These are phyloP conservation scores for Drosophila paramelanica DNA, from an alignment of 2,888 invertebrate species.

Conservation along the genomic window DNA sequence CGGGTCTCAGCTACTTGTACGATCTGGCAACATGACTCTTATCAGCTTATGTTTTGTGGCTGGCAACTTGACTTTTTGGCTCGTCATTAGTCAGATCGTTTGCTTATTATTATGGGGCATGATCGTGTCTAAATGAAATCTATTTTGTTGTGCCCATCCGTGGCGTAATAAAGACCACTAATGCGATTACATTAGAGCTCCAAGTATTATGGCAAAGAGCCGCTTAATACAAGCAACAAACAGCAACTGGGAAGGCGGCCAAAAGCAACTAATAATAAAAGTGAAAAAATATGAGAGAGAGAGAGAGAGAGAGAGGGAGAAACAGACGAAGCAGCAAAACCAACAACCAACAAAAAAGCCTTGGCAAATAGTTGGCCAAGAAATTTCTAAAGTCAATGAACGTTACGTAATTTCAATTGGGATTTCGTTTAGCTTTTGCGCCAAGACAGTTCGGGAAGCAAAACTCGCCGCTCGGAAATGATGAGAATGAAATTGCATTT, in stretches of 20 bases:
- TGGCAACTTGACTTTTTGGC: slow-evolving; percentile 53
- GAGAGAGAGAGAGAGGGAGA: slow-evolving; percentile 3
- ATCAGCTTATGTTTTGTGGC: slow-evolving; percentile 71
- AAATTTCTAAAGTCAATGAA: slow-evolving; percentile 76
- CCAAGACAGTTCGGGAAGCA: slow-evolving; percentile 4
- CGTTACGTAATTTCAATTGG: slow-evolving; percentile 81
- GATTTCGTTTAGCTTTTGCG: slow-evolving; percentile 36
- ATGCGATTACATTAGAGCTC: slow-evolving; percentile 79
- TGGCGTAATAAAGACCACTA: slow-evolving; percentile 63
- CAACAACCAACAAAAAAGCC: slow-evolving; percentile 31
- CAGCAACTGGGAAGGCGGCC: slow-evolving; percentile 7
- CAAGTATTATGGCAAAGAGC: slow-evolving; percentile 56
- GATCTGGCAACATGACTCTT: slow-evolving; percentile 57
- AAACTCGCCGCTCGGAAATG: slow-evolving; percentile 55
- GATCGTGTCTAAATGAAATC: slow-evolving; percentile 80
- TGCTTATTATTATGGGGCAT: slow-evolving; percentile 71
- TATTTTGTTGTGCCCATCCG: slow-evolving; percentile 54
- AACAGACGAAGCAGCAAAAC: slow-evolving; percentile 10
- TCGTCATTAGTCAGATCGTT: slow-evolving; percentile 72
- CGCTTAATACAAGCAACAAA: slow-evolving; percentile 48
- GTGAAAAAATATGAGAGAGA: slow-evolving; percentile 57
- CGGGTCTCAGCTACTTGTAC: slow-evolving; percentile 11
- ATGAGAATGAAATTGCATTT: slow-evolving; percentile 78
- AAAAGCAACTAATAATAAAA: slow-evolving; percentile 66
- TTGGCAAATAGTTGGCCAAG: slow-evolving; percentile 39